These are phyloP conservation scores for Cerastoderma edule DNA, from an alignment of 2,888 invertebrate species.

Conservation along the genomic window DNA sequence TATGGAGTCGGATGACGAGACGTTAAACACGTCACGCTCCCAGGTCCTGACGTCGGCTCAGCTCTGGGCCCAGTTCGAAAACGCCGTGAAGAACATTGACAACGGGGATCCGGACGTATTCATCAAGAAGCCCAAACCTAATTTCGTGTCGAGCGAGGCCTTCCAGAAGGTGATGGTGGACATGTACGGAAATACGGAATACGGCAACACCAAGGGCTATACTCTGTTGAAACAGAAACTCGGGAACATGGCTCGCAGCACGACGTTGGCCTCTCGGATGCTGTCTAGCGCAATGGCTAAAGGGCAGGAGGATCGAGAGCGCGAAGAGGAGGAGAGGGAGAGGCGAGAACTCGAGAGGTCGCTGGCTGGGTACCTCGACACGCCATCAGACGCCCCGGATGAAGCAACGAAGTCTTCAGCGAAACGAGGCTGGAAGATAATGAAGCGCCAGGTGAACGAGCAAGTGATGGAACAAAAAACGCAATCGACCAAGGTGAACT, in stretches of 20 bases:
- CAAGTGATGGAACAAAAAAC: constrained; percentile 63
- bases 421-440: constrained; percentile 71
- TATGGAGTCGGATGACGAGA: constrained; percentile 47
- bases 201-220: constrained; percentile 63
- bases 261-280: constrained; percentile 52
- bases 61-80: constrained; percentile 67
- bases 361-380: not conserved
- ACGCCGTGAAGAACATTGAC: constrained; percentile 69
- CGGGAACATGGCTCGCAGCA: constrained; percentile 55
- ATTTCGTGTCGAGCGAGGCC: constrained; percentile 69
- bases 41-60: constrained; percentile 24
- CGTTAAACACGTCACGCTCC: constrained; percentile 24
- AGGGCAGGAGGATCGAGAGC: constrained; percentile 41
- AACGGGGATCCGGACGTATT: constrained; percentile 57
- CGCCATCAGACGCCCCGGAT: constrained; percentile 17
- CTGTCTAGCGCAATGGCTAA: constrained; percentile 37
- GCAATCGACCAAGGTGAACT: constrained; percentile 65
- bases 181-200: constrained; percentile 72
- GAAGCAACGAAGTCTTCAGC: constrained; percentile 55
- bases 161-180: constrained; percentile 74
- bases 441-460: constrained; percentile 73
- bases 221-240: constrained; percentile 64
- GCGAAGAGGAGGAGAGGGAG: constrained; percentile 15
- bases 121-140: constrained; percentile 62
- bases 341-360: constrained; percentile 32